Base-by-base conservation (phyloP, 2,797 vertebrate genomes). In the Staurois parvus region DNA sequence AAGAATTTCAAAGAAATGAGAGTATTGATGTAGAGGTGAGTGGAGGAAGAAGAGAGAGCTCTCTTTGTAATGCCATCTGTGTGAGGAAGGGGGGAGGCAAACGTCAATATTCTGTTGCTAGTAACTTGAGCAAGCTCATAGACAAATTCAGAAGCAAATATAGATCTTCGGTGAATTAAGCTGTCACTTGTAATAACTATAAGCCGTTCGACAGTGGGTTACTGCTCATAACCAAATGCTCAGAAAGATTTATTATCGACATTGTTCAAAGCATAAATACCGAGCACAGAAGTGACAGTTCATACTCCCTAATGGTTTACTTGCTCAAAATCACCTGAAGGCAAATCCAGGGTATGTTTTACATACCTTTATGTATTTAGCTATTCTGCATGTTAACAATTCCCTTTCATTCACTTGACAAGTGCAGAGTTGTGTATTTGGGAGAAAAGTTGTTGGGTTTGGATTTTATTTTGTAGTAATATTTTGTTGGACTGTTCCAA, bases 1-100 rank as follows among this genome's bases (percentile, higher is more conserved):
- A 99, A 93, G 98, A 99, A 89, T 99, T 99, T 94, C 98, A 99
- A 92, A 98, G 96, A 94, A 99, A 99, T 88, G 98, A 99, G 95
- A 95, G 92, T 87, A 93, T 99, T 88, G 98, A 99, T 91, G 98
- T 99, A 34, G 97, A 99, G 96, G 98, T 99, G 90, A 93, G 91
- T 72, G 79, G 79, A 42, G 66, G 75, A 73, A 64, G 79, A 56
- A 34, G 62, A 78, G 68, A 78, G 56, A 74, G 75, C 45, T 37
- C 80, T 76, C 72, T 81, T 86, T 82, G 79, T 83, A 78, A 83
- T 79, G 17, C 40, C 80, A 83, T 79, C 79, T 86, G 80, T 72
- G 48, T 52, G n/a, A 69, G 84, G 28, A n/a, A 5, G 64, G 64
- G 52, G 69, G 28, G 17, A 66, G 40, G 73, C 72, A 56, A 77